phyloP scores from a whole-genome alignment of 2,113 vertebrate species.

The Zosterops borbonicus region DNA sequence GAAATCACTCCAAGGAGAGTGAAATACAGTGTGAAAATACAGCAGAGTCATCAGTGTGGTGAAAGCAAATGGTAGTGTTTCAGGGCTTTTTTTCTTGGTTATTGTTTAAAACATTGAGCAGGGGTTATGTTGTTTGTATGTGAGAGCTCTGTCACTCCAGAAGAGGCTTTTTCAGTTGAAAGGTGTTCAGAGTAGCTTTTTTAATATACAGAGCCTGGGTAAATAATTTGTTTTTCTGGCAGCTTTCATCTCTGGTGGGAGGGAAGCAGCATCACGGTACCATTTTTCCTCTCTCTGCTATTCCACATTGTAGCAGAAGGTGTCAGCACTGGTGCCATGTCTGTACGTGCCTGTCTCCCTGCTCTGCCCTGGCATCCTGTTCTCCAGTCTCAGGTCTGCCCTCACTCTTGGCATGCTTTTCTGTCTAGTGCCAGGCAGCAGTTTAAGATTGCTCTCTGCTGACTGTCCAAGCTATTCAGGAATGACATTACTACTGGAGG shows the following conservation, averaged over 20 bases:
- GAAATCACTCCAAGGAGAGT: background rate
- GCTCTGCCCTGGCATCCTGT: background rate
- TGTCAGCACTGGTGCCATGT: constrained; percentile 47
- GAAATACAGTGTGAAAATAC: background rate
- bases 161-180: background rate
- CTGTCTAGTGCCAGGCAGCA: background rate
- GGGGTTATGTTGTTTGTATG: background rate
- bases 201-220: background rate
- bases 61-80: background rate
- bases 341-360: background rate
- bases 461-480: background rate
- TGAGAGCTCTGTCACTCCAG: background rate
- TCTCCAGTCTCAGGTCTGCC: background rate
- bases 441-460: background rate
- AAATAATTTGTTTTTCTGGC: background rate
- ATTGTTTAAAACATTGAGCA: background rate
- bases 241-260: background rate
- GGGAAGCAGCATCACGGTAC: background rate
- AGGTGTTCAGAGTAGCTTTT: background rate
- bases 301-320: background rate
- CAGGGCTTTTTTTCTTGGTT: rapidly evolving
- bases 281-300: background rate
- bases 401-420: background rate
- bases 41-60: background rate
- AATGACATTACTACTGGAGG: background rate